Evolutionary conservation across 2,797 vertebrate genomes (phyloP), one percentile per base, ranked within the genome.

Genomic region (Enteromius fasciolatus): DNA sequence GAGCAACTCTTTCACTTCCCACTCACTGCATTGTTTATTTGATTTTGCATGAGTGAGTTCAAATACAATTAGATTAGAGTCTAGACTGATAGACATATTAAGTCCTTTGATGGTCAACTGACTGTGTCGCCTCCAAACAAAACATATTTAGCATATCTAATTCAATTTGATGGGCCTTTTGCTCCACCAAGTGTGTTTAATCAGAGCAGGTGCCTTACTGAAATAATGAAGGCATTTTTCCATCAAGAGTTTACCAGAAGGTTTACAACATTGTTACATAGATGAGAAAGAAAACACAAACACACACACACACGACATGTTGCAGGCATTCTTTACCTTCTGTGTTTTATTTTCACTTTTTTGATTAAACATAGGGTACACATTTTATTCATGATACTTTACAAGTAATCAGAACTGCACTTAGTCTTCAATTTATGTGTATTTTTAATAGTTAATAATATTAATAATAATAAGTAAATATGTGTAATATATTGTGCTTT

Each of bases 1-100:
- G 80, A 78, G 64, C 59, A 84, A 72, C 68, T 80, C 76, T 81
- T 81, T 85, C 28, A 72, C 54, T 31, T 83, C 74, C 77, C 85
- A 78, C 72, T 81, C 66, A 41, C 31, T 57, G 61, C n/a, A 77
- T 86, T 86, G 15, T 73, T 69, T 83, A 81, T 61, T 83, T 68
- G 46, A 66, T 73, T 87, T 75, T 87, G 83, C 83, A 75, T 72
- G 74, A 83, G 23, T 39, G 78, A 61, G 69, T 70, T 85, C 68
- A 61, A 83, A 81, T 59, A 68, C 66, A 76, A 76, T 82, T 63
- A 36, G 67, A 84, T 84, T 82, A 69, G 64, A 82, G 75, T 80
- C 73, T 77, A 77, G 76, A 77, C 72, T 80, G 72, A 86, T 41
- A 67, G 82, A 76, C 74, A 73, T 73, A 70, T 82, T 36, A 69